These are phyloP conservation scores for Alviniconcha marisindica DNA, from an alignment of 1,140 invertebrate genomes.

Conservation along the genomic window DNA sequence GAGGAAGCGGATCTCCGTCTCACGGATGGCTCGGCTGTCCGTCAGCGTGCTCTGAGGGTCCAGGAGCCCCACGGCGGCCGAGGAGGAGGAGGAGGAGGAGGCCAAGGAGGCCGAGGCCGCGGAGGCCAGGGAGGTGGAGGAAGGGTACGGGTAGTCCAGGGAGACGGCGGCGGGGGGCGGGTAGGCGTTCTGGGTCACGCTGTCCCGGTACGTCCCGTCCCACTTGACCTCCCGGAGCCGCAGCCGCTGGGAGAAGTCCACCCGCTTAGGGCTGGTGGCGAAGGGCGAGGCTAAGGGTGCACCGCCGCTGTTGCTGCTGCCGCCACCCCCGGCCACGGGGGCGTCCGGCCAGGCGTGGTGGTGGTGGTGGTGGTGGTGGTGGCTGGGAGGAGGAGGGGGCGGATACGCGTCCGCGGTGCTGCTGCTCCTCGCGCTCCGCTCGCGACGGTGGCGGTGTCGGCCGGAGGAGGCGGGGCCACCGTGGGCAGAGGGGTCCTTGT, in stretches of 20 bases:
- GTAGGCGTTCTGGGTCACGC: slow-evolving; percentile 15
- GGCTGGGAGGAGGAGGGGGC: no score
- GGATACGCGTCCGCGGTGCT: no score
- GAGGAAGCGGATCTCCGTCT: slow-evolving; percentile 61
- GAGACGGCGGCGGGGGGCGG: background rate
- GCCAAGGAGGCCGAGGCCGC: background rate
- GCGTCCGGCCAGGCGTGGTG: background rate
- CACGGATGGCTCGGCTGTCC: slow-evolving; percentile 54
- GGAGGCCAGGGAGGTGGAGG: background rate
- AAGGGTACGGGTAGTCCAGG: background rate
- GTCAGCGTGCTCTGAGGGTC: slow-evolving; percentile 48
- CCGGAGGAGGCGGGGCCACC: background rate
- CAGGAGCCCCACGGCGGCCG: no score
- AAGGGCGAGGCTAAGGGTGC: background rate
- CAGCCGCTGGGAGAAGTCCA: slow-evolving; percentile 45
- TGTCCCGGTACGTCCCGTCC: slow-evolving; percentile 52
- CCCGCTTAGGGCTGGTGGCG: slow-evolving; percentile 41
- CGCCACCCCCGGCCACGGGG: background rate
- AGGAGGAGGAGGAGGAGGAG: no score
- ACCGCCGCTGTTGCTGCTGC: background rate
- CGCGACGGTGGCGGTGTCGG: background rate
- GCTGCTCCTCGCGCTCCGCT: no score
- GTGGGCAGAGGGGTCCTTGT: background rate
- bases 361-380: slow-evolving; percentile 13
- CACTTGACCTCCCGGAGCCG: slow-evolving; percentile 45